These are phyloP conservation scores for Meleagris gallopavo DNA, from an alignment of 2,113 vertebrate genomes.

Conservation along the genomic window DNA sequence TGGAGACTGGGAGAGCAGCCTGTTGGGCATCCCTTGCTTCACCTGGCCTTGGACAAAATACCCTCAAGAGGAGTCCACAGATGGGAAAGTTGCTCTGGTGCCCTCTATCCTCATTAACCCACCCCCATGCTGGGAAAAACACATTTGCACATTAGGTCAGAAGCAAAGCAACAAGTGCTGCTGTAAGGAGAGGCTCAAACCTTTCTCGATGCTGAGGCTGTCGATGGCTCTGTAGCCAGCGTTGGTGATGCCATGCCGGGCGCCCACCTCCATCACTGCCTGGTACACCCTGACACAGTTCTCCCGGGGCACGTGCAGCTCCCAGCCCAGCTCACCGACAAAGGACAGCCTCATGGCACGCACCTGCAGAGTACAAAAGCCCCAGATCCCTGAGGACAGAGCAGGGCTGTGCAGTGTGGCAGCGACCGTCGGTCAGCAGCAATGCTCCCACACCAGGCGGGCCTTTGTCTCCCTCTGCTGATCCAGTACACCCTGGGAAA, in stretches of 20 bases:
- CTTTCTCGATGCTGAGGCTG: constrained; percentile 97
- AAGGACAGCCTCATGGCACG: constrained; percentile 93
- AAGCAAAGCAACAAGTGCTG: fast-evolving
- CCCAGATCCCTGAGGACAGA: fast-evolving
- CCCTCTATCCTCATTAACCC: neutral
- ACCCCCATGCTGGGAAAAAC: neutral
- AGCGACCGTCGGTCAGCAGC: neutral
- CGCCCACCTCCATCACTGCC: constrained; percentile 88
- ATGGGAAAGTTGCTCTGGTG: neutral
- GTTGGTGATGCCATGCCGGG: constrained; percentile 85
- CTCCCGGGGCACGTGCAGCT: constrained; percentile 88
- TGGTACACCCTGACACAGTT: constrained; percentile 89
- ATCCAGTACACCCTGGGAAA: neutral
- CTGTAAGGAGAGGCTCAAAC: constrained; percentile 57
- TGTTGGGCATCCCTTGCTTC: too few species aligned
- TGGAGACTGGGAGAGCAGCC: neutral
- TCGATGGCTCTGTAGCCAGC: constrained; percentile 96
- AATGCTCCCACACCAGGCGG: neutral
- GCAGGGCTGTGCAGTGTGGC: fast-evolving
- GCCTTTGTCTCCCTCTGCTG: constrained; percentile 73
- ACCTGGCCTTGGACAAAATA: neutral
- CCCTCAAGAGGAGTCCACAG: fast-evolving
- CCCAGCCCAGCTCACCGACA: constrained; percentile 96
- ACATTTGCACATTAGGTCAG: fast-evolving
- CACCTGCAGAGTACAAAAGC: constrained; percentile 76